Evolutionary conservation across 2,888 invertebrate species (phyloP).

Genomic region (Deladenus siricidicola): DNA sequence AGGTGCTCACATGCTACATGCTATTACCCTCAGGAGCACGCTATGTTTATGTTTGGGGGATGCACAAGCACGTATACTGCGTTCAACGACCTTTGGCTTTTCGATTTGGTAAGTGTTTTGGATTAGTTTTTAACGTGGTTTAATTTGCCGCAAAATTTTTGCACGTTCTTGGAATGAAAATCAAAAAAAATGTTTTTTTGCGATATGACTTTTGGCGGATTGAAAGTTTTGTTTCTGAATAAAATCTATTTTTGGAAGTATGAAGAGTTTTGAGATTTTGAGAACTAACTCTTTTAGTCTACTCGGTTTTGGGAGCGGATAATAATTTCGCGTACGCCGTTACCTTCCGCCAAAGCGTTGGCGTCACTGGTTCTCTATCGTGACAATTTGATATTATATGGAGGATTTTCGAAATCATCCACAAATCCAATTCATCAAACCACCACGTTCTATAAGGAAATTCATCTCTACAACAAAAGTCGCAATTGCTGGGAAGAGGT

Average conservation of each 20-base stretch:
- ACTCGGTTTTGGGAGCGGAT: conserved; percentile 26
- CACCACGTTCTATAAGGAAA: conserved; percentile 69
- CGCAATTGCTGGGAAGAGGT: conserved; percentile 24
- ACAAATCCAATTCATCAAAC: conserved; percentile 64
- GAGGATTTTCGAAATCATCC: conserved; percentile 87
- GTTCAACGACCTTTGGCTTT: conserved; percentile 89
- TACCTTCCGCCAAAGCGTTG: conserved; percentile 86
- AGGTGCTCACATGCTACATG: conserved; percentile 38
- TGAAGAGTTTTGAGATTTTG: not conserved
- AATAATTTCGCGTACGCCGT: conserved; percentile 61
- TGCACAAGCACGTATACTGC: conserved; percentile 87
- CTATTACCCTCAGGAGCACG: conserved; percentile 21
- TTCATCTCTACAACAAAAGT: conserved; percentile 75
- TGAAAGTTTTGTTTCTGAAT: not conserved
- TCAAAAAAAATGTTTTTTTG: no score
- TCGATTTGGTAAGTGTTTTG: conserved; percentile 71
- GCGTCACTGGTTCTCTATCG: conserved; percentile 82
- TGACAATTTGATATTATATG: conserved; percentile 76
- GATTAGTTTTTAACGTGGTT: no score
- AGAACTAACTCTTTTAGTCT: conserved; percentile 11
- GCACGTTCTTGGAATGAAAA: no score
- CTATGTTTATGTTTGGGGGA: conserved; percentile 68
- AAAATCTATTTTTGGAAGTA: conserved; percentile 9
- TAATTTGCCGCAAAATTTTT: no score
- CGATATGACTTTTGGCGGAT: no score